Evolutionary conservation across 1,140 invertebrate genomes (phyloP).

Genomic region (Glomeris maerens): DNA sequence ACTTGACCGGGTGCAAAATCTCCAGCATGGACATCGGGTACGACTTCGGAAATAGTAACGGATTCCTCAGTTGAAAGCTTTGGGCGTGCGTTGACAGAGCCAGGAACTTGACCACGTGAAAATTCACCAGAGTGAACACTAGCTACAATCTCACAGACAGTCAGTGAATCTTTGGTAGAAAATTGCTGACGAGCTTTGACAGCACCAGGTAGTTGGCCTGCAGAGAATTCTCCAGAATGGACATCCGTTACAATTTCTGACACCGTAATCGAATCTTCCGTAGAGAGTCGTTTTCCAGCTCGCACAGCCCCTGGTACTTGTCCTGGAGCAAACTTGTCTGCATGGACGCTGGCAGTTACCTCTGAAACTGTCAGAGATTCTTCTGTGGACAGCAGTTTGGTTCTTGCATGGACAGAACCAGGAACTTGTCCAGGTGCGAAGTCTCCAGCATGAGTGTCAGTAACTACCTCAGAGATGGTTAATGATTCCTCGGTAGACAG

Average conservation of each 20-base stretch:
- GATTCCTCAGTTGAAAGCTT: constrained; percentile 24
- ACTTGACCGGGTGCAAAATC: constrained; percentile 13
- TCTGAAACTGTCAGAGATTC: background rate
- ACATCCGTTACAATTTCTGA: background rate
- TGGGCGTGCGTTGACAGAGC: constrained; percentile 11
- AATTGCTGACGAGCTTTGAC: constrained; percentile 14
- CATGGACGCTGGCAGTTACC: background rate
- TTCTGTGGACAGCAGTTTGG: background rate
- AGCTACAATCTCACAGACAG: background rate
- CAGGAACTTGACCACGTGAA: background rate
- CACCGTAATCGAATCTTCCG: background rate
- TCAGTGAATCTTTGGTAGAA: constrained; percentile 13
- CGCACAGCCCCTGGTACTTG: constrained; percentile 10
- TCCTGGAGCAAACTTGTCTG: constrained; percentile 14
- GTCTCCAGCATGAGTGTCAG: background rate
- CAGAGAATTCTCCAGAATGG: background rate
- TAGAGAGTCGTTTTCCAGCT: background rate
- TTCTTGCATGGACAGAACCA: background rate
- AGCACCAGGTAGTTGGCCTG: background rate
- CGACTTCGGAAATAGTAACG: constrained; percentile 31
- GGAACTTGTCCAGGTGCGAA: background rate
- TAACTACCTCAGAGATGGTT: background rate
- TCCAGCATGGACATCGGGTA: constrained; percentile 22
- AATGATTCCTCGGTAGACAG: background rate
- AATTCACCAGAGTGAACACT: background rate